These are phyloP conservation scores for Hystrix brachyura DNA, from an alignment of 2,113 vertebrate genomes.

Conservation along the genomic window DNA sequence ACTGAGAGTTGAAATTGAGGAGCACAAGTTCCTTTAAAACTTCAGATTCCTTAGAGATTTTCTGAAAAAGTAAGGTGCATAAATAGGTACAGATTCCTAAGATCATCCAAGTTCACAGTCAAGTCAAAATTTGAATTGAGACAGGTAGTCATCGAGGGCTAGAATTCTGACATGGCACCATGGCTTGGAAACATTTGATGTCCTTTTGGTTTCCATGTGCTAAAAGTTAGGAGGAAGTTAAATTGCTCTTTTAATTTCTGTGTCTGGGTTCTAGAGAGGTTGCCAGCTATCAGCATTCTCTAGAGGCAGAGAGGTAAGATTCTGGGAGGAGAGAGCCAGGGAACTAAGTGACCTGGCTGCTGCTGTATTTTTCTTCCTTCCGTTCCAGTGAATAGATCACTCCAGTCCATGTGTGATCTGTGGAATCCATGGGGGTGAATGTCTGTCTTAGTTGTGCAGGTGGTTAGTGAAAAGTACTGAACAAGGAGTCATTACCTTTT, in stretches of 20 bases:
- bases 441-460: neutral
- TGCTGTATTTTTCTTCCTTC: neutral
- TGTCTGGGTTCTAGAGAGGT: neutral
- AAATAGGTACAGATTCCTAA: neutral
- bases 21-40: conserved; percentile 5
- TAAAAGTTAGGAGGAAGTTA: conserved; percentile 36
- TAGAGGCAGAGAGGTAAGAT: neutral
- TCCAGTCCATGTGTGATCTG: neutral
- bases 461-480: neutral
- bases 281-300: neutral
- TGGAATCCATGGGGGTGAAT: neutral
- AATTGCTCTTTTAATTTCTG: neutral
- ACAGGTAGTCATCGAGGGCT: neutral
- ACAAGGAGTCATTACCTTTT: neutral
- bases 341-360: neutral
- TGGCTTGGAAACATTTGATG: neutral
- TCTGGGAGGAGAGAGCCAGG: neutral
- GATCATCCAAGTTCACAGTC: neutral
- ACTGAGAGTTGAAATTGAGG: conserved; percentile 48
- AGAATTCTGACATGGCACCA: neutral
- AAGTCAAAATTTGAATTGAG: neutral
- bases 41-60: neutral
- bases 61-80: neutral
- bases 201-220: conserved; percentile 12
- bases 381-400: neutral